These are phyloP conservation scores for Chydorus sphaericus DNA, from an alignment of 2,888 invertebrate species.

Conservation along the genomic window DNA sequence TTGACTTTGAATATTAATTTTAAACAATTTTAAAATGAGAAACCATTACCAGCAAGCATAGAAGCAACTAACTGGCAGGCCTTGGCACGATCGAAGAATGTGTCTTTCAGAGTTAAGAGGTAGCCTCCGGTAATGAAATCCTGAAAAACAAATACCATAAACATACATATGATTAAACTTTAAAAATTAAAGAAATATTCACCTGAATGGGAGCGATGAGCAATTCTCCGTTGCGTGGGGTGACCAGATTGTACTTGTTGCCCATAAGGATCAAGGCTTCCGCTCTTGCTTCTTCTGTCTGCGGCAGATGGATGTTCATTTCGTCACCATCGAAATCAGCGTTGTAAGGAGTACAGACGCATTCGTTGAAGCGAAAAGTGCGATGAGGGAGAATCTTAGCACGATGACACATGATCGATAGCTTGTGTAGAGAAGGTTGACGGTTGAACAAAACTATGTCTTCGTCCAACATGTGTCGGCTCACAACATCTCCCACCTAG, in stretches of 20 bases:
- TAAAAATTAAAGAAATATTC: not conserved
- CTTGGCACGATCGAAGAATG: conserved; percentile 65
- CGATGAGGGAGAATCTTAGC: conserved; percentile 70
- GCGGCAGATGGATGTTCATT: conserved; percentile 97
- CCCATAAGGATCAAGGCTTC: conserved; percentile 94
- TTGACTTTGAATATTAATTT: not conserved
- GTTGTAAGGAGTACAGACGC: conserved; percentile 97
- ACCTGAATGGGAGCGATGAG: conserved; percentile 90
- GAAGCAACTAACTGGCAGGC: conserved; percentile 69
- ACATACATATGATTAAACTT: too few relatives aligned
- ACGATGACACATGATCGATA: conserved; percentile 94
- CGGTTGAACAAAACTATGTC: conserved; percentile 98
- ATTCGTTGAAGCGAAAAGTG: conserved; percentile 90
- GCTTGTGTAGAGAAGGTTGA: conserved; percentile 93
- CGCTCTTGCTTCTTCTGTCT: conserved; percentile 95
- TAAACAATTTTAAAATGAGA: conserved; percentile 41
- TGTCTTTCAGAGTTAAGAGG: conserved; percentile 83
- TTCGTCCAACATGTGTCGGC: conserved; percentile 81
- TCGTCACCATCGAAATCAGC: conserved; percentile 99
- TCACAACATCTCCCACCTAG: conserved; percentile 81
- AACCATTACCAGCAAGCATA: conserved; percentile 63
- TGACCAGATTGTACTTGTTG: conserved; percentile 93
- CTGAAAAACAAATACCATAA: too few relatives aligned
- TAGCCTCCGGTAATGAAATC: conserved; percentile 97
- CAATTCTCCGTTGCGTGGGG: conserved; percentile 94